Conservation (phyloP, 2,888 invertebrate species). For the Shargacucullia verbasci region DNA sequence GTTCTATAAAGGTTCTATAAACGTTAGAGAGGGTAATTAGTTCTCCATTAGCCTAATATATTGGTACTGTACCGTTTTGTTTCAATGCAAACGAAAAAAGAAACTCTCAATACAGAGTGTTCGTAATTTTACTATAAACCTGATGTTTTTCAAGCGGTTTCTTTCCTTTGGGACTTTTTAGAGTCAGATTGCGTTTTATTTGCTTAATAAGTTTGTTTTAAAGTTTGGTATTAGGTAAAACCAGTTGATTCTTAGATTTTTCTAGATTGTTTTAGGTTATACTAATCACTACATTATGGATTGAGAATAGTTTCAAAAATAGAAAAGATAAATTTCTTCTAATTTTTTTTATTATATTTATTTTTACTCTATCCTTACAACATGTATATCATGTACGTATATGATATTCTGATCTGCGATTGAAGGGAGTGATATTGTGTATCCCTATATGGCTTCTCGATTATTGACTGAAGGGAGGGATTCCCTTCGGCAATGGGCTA, state of each 20-base stretch:
- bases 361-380: no score
- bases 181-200: conserved; percentile 1
- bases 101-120: conserved; percentile 55
- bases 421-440: conserved; percentile 45
- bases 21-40: conserved; percentile 80
- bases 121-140: conserved; percentile 33
- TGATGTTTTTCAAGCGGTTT: conserved; percentile 19
- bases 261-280: no score
- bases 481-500: conserved; percentile 42
- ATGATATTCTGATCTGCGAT: conserved; percentile 9
- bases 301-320: no score
- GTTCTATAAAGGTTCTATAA: conserved; percentile 76
- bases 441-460: conserved; percentile 18
- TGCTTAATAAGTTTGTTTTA: neutral
- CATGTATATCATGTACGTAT: no score
- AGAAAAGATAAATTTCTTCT: no score
- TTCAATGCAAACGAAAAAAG: conserved; percentile 67
- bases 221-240: no score
- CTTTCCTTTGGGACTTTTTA: conserved; percentile 5
- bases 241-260: no score
- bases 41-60: conserved; percentile 82
- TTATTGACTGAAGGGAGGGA: conserved; percentile 31
- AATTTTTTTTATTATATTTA: no score
- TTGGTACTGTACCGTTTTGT: conserved; percentile 54
- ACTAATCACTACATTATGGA: no score